Base-by-base conservation (phyloP, 2,888 invertebrate genomes). In the Diploptera punctata region DNA sequence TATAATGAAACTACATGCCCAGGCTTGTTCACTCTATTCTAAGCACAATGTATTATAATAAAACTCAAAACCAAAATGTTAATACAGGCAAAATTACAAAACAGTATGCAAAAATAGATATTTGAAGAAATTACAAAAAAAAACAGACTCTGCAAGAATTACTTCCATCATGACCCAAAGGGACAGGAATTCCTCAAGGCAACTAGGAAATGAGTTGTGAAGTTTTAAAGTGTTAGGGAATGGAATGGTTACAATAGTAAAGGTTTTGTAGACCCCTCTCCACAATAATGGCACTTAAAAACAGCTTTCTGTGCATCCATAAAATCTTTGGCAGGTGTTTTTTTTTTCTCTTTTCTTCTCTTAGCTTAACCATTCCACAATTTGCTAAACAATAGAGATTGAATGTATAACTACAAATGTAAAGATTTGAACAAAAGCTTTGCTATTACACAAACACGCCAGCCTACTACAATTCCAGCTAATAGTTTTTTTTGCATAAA, bases 401-500 rank as follows among this genome's bases (percentile, higher is more conserved):
- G 5, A 57, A 57, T 57, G 1, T 29, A 57, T 10, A 47, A 38
- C 24, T 57, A 68, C 52, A 21, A 54, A 26, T 68, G 38, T 68
- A 33, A 65, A 49, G 19, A n/a, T 52, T 33, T 33, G 44, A 62
- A 65, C 38, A 54, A 49, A 71, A 67, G 71, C 54, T 13, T 31
- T 33, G 65, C 43, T 21, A 65, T 29, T n/a, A 49, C 52, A 65
- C 60, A 52, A 67, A 67, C 67, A 67, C 29, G 31, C 43, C 71
- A 71, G 38, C 38, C 5, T 21, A 71, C 54, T 67, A 43, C 61
- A 61, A 44, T 31, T 60, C 31, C 21, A 68, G 67, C 67, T 67
- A 71, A 71, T 54, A 13, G 43, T 71, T 67, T 78, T 80, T 79
- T 81, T 83, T 82, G 68, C 67, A 76, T 80, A 78, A 77, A 81